Conservation (phyloP, 2,888 invertebrate species). For the Caradrina clavipalpis region DNA sequence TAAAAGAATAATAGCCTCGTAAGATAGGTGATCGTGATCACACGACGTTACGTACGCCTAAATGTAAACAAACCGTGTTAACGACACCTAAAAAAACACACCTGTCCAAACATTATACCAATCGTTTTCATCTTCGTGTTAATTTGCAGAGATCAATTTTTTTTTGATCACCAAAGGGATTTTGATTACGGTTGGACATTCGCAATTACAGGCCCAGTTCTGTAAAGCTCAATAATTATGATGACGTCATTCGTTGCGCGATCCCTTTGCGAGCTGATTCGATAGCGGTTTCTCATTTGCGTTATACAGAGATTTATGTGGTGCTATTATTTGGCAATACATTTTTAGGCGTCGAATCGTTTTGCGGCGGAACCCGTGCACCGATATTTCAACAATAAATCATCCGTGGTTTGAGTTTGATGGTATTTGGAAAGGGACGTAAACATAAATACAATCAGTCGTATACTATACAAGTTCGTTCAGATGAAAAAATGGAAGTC, state of each 20-base stretch:
- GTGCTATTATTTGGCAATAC: slow-evolving; percentile 64
- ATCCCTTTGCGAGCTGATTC: slow-evolving; percentile 61
- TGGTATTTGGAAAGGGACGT: slow-evolving; percentile 73
- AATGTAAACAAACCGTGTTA: slow-evolving; percentile 47
- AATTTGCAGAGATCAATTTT: slow-evolving; percentile 60
- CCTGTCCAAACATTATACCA: slow-evolving; percentile 55
- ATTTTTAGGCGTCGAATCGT: slow-evolving; percentile 68
- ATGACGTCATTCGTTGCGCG: slow-evolving; percentile 64
- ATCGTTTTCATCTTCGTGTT: slow-evolving; percentile 59
- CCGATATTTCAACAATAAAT: slow-evolving; percentile 78
- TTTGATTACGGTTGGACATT: slow-evolving; percentile 66
- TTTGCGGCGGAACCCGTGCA: slow-evolving; percentile 59
- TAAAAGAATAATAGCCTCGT: slow-evolving; percentile 76
- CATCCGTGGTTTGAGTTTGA: slow-evolving; percentile 73
- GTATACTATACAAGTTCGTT: slow-evolving; percentile 54
- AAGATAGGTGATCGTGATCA: slow-evolving; percentile 73
- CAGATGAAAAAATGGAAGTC: slow-evolving; percentile 54
- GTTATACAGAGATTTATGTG: slow-evolving; percentile 66
- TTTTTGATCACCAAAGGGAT: slow-evolving; percentile 62
- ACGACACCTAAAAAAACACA: slow-evolving; percentile 39
- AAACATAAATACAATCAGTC: slow-evolving; percentile 67
- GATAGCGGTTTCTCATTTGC: slow-evolving; percentile 60
- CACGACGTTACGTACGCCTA: slow-evolving; percentile 36
- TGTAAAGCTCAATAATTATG: slow-evolving; percentile 65
- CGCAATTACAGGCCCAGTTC: slow-evolving; percentile 61